phyloP scores from a whole-genome alignment of 2,797 vertebrate species.

The Ceryle rudis region DNA sequence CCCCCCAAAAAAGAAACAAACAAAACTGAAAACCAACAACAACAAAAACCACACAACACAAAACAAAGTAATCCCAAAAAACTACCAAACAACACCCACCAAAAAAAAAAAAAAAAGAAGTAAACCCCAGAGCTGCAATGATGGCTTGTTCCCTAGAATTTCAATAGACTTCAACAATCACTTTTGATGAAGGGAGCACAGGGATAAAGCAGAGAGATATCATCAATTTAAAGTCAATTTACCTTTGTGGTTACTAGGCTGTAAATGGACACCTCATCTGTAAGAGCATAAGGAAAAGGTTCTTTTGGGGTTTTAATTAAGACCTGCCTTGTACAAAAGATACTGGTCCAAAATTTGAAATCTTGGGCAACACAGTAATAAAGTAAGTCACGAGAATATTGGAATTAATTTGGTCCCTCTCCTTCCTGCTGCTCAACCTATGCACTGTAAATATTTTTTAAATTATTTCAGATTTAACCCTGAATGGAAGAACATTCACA shows the following conservation, averaged over 20 bases:
- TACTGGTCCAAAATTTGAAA: not conserved
- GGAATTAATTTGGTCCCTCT: not conserved
- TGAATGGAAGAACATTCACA: not conserved
- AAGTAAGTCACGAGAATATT: not conserved
- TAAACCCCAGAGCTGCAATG: not conserved
- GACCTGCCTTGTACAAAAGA: not conserved
- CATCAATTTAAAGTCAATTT: conserved; percentile 12
- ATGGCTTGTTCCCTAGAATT: not conserved
- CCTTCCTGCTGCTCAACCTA: not conserved
- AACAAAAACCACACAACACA: too few relatives aligned
- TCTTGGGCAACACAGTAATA: not conserved
- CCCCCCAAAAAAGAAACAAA: too few relatives aligned
- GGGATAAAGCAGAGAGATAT: not conserved
- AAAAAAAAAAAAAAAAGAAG: too few relatives aligned
- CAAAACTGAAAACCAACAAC: too few relatives aligned
- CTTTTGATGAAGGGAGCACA: not conserved
- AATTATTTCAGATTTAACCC: not conserved
- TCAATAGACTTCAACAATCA: not conserved
- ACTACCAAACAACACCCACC: not conserved
- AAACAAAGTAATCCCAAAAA: too few relatives aligned
- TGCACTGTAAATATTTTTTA: not conserved
- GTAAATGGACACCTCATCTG: not conserved
- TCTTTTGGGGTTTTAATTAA: not conserved
- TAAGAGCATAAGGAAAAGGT: not conserved
- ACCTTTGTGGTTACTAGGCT: not conserved